Evolutionary conservation across 2,888 invertebrate species (phyloP).

Genomic region (Campopleginae sp.): DNA sequence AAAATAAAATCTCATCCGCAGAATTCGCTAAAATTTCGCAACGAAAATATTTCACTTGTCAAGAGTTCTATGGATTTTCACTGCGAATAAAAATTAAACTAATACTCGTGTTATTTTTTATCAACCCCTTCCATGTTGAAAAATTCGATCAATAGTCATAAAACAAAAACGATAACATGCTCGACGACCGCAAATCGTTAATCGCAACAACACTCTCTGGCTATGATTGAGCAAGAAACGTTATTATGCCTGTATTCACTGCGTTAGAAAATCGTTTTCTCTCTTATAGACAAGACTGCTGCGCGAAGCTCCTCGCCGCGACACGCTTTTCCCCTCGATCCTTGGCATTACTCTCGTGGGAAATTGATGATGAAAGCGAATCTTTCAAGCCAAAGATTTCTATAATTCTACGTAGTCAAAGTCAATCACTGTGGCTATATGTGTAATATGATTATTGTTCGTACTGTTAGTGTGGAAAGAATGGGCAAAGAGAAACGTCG

Average conservation of each 20-base stretch:
- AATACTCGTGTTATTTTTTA: background rate
- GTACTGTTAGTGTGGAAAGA: slow-evolving; percentile 10
- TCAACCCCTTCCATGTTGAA: background rate
- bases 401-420: slow-evolving; percentile 57
- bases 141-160: background rate
- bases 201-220: slow-evolving; percentile 1
- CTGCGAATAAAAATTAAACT: background rate
- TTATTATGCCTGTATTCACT: slow-evolving; percentile 15
- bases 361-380: slow-evolving; percentile 68
- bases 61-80: background rate
- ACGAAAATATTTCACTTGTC: background rate
- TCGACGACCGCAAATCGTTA: background rate
- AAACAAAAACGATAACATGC: background rate
- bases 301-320: slow-evolving; percentile 28
- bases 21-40: background rate
- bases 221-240: background rate
- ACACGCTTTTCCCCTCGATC: slow-evolving; percentile 60
- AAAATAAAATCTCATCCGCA: background rate
- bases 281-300: slow-evolving; percentile 31
- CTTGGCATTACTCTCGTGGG: slow-evolving; percentile 53
- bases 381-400: slow-evolving; percentile 59
- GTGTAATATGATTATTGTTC: slow-evolving; percentile 30
- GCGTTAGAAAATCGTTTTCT: slow-evolving; percentile 63
- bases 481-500: slow-evolving; percentile 10
- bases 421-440: slow-evolving; percentile 14